Percentiles rank a stretch among this genome's conserved stretches.
phyloP scores from a whole-genome alignment of 2,797 vertebrate species.

The Lophius americanus region DNA sequence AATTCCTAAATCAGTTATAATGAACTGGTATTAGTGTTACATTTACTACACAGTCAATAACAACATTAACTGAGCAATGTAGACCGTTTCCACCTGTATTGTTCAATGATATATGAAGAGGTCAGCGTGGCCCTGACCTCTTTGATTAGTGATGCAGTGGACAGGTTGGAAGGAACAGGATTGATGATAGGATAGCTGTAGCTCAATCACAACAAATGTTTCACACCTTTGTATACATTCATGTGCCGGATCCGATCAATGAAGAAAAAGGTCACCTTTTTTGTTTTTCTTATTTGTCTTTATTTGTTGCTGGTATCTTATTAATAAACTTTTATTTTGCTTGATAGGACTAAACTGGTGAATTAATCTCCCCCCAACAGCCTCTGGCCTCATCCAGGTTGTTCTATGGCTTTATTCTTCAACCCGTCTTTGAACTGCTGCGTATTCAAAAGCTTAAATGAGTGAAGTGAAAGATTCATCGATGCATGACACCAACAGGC shows the following conservation, averaged over 20 bases:
- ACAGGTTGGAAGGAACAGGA: constrained; percentile 1
- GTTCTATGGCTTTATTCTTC: constrained; percentile 3
- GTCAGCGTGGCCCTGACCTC: constrained; percentile 22
- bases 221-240: too few species aligned
- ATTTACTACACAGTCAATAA: constrained; percentile 3
- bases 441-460: constrained; percentile 1
- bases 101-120: not conserved
- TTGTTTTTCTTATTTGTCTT: not conserved
- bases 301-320: too few species aligned
- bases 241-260: too few species aligned
- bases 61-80: not conserved
- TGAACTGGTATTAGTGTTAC: not conserved
- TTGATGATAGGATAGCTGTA: not conserved
- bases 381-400: not conserved
- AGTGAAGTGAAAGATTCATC: constrained; percentile 4
- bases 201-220: too few species aligned
- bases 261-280: too few species aligned
- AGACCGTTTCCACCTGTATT: constrained; percentile 1
- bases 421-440: constrained; percentile 3
- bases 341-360: not conserved
- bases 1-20: not conserved
- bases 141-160: constrained; percentile 7
- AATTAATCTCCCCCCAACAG: not conserved
- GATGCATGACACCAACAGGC: constrained; percentile 15
- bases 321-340: not conserved